Conservation (phyloP, 2,113 vertebrate species). For the Gracilinanus agilis region DNA sequence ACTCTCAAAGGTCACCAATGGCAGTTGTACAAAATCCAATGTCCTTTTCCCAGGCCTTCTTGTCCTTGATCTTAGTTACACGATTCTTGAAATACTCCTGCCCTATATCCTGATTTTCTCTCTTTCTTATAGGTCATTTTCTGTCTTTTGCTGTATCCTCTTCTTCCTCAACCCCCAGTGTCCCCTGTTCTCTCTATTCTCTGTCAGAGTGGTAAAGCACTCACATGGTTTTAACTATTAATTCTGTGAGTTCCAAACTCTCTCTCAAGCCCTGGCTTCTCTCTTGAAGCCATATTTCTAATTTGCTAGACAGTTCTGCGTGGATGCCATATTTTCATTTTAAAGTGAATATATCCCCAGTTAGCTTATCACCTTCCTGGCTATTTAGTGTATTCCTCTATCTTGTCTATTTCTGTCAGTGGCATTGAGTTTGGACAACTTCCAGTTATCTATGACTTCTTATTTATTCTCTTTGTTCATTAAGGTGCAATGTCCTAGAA, state of each 20-base stretch:
- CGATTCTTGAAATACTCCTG: neutral
- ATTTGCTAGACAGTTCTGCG: neutral
- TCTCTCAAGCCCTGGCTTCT: neutral
- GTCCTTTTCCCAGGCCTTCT: constrained; percentile 3
- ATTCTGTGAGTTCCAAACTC: neutral
- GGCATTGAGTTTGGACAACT: neutral
- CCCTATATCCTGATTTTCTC: neutral
- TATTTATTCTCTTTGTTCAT: neutral
- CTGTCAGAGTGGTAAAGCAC: neutral
- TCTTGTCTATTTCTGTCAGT: neutral
- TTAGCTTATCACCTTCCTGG: neutral
- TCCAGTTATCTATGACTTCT: no score
- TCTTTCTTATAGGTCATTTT: neutral
- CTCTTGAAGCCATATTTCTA: neutral
- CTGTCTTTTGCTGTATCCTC: neutral
- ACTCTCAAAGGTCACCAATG: neutral
- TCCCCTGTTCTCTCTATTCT: neutral
- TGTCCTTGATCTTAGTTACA: neutral
- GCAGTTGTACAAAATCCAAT: neutral
- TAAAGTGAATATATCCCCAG: neutral
- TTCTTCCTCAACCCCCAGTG: neutral
- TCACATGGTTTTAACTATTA: neutral
- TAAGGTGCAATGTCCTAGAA: neutral
- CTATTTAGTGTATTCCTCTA: neutral
- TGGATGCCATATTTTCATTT: neutral